phyloP scores from a whole-genome alignment of 2,113 vertebrate species.

The Cercopithecus mona region DNA sequence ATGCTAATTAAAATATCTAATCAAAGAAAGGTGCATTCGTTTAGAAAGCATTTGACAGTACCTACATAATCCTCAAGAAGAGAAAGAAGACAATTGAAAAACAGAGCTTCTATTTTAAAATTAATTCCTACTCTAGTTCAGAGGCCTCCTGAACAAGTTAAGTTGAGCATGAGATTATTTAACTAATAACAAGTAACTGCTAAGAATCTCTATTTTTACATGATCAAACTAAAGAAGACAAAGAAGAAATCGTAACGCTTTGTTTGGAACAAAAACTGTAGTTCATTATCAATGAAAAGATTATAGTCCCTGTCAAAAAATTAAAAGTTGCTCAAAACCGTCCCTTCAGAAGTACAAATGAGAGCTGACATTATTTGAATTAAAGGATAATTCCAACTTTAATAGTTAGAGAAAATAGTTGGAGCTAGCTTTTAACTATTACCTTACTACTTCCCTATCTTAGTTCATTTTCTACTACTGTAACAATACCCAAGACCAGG shows the following conservation, averaged over 20 bases:
- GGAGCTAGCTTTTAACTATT: slow-evolving; percentile 25
- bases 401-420: not conserved
- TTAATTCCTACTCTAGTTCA: not conserved
- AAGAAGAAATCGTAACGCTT: not conserved
- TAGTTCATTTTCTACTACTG: not conserved
- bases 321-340: not conserved
- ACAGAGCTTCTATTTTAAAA: not conserved
- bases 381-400: not conserved
- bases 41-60: slow-evolving; percentile 23
- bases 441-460: not conserved
- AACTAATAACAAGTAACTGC: slow-evolving; percentile 44
- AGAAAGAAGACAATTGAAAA: slow-evolving; percentile 15
- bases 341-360: slow-evolving; percentile 1
- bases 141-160: slow-evolving; percentile 22
- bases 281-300: slow-evolving; percentile 57
- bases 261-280: slow-evolving; percentile 38
- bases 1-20: slow-evolving; percentile 38
- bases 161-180: slow-evolving; percentile 48
- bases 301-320: slow-evolving; percentile 44
- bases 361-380: not conserved
- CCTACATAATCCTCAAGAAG: not conserved
- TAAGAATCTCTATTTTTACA: not conserved
- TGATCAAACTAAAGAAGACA: slow-evolving; percentile 18
- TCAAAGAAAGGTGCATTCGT: not conserved
- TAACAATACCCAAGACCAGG: not conserved